Base-by-base conservation (phyloP, 2,888 invertebrate genomes). In the Cistogaster globosa region DNA sequence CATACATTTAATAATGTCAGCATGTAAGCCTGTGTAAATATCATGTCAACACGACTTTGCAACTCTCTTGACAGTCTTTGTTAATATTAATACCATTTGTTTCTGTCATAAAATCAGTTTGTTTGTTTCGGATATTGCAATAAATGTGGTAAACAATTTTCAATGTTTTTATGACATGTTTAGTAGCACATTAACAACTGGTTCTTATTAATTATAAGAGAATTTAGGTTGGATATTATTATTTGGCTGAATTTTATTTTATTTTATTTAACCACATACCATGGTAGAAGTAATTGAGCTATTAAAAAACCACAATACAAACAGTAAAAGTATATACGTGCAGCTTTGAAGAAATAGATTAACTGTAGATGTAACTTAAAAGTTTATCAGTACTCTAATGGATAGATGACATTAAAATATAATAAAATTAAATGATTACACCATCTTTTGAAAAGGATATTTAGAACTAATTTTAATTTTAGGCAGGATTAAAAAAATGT, bases 211-310 rank as follows among this genome's bases (percentile, higher is more conserved):
- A 38, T 63, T 57, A 32, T 12, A 51, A 32, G n/a, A 32, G n/a
- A 55, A 22, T 38, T n/a, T 1, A 51, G 1, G 11, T 11, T 0
- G 2, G 11, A 8, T 51, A 72, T 11, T 22, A n/a, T 42, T 55
- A 14, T 32, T 16, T 42, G 18, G 22, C 38, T 62, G 65, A 57
- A 48, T 71, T 36, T 32, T n/a, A n/a, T n/a, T n/a, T n/a, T n/a
- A n/a, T 7, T 5, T 11, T n/a, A 20, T 55, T 26, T 32, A 12
- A 74, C 32, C 14, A 48, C 36, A 48, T 72, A 48, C 20, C 18
- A 48, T 63, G 51, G 65, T 63, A 45, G n/a, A 12, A 60, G 42
- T 71, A 71, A 82, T 71, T 76, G 76, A 76, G 65, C 76, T 67
- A 82, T 42, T 42, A 42, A 3, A 7, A 42, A 42, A 12, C 42